phyloP scores from a whole-genome alignment of 2,797 vertebrate genomes.

The Champsocephalus esox region DNA sequence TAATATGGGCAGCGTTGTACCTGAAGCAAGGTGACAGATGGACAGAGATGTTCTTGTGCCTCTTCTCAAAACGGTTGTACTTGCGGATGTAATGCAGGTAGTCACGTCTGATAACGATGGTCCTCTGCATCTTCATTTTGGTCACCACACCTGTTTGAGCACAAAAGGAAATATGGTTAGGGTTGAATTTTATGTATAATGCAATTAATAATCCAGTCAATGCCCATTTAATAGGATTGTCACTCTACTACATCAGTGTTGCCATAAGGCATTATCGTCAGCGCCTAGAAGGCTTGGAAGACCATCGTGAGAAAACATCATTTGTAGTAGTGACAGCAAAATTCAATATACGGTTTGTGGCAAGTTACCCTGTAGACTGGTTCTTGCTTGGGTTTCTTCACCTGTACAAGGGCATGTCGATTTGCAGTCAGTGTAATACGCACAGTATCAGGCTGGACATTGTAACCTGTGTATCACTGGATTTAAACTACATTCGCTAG shows the following conservation, averaged over 20 bases:
- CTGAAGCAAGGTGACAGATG: constrained; percentile 94
- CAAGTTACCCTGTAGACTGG: no score
- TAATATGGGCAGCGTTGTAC: constrained; percentile 58
- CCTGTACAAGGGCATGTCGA: not conserved
- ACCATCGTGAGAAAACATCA: no score
- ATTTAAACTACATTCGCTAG: not conserved
- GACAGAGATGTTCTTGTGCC: constrained; percentile 97
- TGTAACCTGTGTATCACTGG: not conserved
- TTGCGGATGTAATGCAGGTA: constrained; percentile 98
- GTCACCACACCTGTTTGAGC: constrained; percentile 88
- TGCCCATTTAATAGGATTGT: no score
- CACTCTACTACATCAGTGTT: no score
- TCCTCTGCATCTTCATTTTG: constrained; percentile 99
- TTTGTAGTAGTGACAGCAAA: no score
- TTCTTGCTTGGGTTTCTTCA: not conserved
- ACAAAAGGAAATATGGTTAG: not conserved
- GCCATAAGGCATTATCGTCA: no score
- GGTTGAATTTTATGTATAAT: no score
- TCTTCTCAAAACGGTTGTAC: constrained; percentile 99
- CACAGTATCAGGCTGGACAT: not conserved
- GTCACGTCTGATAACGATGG: constrained; percentile 95
- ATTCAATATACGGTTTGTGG: no score
- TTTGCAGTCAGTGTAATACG: not conserved
- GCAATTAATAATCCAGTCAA: no score
- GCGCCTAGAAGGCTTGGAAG: no score